Conservation (phyloP, 2,888 invertebrate species). For the Lepidochitona cinerea region DNA sequence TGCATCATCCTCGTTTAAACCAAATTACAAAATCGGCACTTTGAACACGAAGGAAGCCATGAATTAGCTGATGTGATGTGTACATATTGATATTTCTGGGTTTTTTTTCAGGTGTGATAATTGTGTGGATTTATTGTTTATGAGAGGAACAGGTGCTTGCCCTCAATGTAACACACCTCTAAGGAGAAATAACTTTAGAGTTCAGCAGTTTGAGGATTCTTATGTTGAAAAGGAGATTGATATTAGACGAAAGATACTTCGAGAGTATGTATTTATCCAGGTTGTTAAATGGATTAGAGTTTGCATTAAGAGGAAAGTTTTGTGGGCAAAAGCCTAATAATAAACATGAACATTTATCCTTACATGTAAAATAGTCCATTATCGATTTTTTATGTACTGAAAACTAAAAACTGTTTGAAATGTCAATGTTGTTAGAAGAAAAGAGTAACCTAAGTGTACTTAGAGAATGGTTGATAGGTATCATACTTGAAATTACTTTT, state of each 20-base stretch:
- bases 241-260: conserved; percentile 87
- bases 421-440: too few relatives aligned
- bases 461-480: too few relatives aligned
- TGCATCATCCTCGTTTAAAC: too few relatives aligned
- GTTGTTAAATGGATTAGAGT: neutral
- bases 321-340: neutral
- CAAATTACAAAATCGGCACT: too few relatives aligned
- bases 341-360: neutral
- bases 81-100: too few relatives aligned
- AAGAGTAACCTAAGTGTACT: too few relatives aligned
- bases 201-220: conserved; percentile 97
- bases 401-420: too few relatives aligned
- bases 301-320: neutral
- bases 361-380: too few relatives aligned
- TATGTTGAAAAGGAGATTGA: conserved; percentile 98
- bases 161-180: conserved; percentile 93
- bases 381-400: too few relatives aligned
- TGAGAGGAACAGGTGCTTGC: conserved; percentile 94
- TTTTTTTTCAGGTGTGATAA: conserved; percentile 82
- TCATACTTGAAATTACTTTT: too few relatives aligned
- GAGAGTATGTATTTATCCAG: conserved; percentile 58
- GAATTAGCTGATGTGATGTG: too few relatives aligned
- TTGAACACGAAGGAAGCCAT: too few relatives aligned
- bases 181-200: conserved; percentile 89
- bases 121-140: conserved; percentile 95